These are phyloP conservation scores for Lophius piscatorius DNA, from an alignment of 2,113 vertebrate genomes.

Conservation along the genomic window DNA sequence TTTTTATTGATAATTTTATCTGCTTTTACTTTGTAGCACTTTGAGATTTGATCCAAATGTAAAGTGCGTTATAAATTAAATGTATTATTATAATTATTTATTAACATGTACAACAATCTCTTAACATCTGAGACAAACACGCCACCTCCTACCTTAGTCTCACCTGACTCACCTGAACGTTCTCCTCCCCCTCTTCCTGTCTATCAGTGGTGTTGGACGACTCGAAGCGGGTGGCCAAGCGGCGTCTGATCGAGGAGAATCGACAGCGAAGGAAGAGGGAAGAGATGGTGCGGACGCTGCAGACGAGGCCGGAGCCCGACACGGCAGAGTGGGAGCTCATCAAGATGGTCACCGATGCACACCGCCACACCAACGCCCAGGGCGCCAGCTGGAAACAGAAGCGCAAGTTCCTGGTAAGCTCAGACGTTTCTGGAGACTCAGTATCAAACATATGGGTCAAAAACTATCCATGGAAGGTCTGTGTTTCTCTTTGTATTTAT, in stretches of 20 bases:
- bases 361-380: slow-evolving; percentile 95
- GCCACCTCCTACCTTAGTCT: too few species aligned
- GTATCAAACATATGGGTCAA: neutral
- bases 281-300: slow-evolving; percentile 92
- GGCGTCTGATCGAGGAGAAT: slow-evolving; percentile 97
- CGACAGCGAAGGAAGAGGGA: slow-evolving; percentile 91
- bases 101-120: too few species aligned
- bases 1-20: too few species aligned
- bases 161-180: neutral
- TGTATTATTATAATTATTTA: too few species aligned
- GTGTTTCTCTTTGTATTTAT: too few species aligned
- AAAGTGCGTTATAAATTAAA: too few species aligned
- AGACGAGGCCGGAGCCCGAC: slow-evolving; percentile 90
- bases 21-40: too few species aligned
- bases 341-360: slow-evolving; percentile 91
- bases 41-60: too few species aligned
- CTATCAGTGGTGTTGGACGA: slow-evolving; percentile 94
- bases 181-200: neutral
- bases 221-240: slow-evolving; percentile 93
- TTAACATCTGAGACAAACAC: too few species aligned
- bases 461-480: too few species aligned
- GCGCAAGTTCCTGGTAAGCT: slow-evolving; percentile 95
- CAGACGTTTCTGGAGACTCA: too few species aligned
- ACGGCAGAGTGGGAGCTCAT: slow-evolving; percentile 94
- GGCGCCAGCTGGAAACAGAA: slow-evolving; percentile 98